Evolutionary conservation across 1,140 invertebrate genomes (phyloP).

Genomic region (Sarcophaga bullata): DNA sequence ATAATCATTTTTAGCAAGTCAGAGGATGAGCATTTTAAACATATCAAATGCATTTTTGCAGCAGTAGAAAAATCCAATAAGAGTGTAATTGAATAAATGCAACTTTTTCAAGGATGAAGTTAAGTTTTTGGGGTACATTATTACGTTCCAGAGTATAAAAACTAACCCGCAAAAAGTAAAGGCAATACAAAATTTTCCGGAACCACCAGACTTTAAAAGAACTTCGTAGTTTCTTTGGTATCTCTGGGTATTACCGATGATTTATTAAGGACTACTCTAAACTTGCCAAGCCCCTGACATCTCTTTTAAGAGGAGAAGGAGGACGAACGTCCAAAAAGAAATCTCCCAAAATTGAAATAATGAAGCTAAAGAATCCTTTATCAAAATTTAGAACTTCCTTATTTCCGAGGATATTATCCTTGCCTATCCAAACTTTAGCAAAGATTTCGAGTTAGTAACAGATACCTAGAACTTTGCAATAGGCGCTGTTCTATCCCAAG

Average conservation of each 20-base stretch:
- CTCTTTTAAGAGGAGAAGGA: conserved; percentile 31
- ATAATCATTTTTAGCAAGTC: conserved; percentile 59
- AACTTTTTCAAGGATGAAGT: conserved; percentile 58
- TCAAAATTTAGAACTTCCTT: conserved; percentile 36
- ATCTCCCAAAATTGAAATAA: not conserved
- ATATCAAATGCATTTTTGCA: conserved; percentile 43
- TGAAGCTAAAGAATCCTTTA: conserved; percentile 34
- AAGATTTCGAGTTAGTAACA: too few relatives aligned
- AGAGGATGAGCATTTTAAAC: conserved; percentile 50
- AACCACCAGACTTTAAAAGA: conserved; percentile 38
- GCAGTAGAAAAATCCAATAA: conserved; percentile 40
- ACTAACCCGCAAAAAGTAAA: conserved; percentile 44
- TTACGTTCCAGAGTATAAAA: not conserved
- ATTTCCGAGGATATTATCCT: conserved; percentile 1
- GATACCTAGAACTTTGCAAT: too few relatives aligned
- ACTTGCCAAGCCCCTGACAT: conserved; percentile 39
- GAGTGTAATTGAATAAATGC: conserved; percentile 54
- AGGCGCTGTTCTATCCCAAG: too few relatives aligned
- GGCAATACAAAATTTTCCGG: conserved; percentile 39
- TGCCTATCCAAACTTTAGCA: not conserved
- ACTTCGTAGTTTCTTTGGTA: conserved; percentile 34
- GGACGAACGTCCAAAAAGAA: conserved; percentile 16
- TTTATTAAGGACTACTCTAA: conserved; percentile 23
- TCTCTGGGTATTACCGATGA: not conserved
- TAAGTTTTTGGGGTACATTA: conserved; percentile 31